phyloP scores from a whole-genome alignment of 1,140 invertebrate species.

The Ceratina australensis region DNA sequence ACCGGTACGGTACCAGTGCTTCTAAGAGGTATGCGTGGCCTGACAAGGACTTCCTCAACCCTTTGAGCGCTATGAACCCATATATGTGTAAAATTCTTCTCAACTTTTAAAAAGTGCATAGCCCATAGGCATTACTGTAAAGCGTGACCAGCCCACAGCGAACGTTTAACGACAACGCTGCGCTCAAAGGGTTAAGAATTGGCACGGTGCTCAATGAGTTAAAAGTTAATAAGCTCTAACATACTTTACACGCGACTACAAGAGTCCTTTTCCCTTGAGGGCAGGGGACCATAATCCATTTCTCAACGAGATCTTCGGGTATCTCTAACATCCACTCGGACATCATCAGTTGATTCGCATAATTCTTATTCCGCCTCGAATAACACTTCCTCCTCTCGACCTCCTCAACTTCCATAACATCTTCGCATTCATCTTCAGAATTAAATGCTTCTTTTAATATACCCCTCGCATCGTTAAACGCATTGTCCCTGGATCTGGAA shows the following conservation, averaged over 20 bases:
- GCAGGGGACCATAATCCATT: constrained; percentile 92
- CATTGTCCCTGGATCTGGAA: constrained; percentile 68
- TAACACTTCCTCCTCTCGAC: constrained; percentile 19
- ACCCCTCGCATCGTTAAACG: constrained; percentile 68
- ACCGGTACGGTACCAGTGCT: too few relatives aligned
- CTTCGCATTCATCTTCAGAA: constrained; percentile 67
- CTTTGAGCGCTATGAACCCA: too few relatives aligned
- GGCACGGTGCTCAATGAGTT: too few relatives aligned
- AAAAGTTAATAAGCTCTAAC: too few relatives aligned
- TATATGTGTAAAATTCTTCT: too few relatives aligned
- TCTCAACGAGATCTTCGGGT: constrained; percentile 87
- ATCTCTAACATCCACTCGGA: constrained; percentile 96
- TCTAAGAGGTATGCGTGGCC: too few relatives aligned
- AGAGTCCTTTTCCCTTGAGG: constrained; percentile 90
- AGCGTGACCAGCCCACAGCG: too few relatives aligned
- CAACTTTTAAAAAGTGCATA: too few relatives aligned
- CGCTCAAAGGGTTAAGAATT: too few relatives aligned
- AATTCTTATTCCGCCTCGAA: constrained; percentile 57
- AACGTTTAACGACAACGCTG: too few relatives aligned
- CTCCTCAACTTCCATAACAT: constrained; percentile 68
- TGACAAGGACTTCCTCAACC: too few relatives aligned
- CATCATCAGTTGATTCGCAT: constrained; percentile 83
- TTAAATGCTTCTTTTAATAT: constrained; percentile 66
- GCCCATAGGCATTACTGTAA: too few relatives aligned
- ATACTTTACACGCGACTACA: constrained; percentile 87